Conservation (phyloP, 1,140 invertebrate species). For the Heliothis virescens region DNA sequence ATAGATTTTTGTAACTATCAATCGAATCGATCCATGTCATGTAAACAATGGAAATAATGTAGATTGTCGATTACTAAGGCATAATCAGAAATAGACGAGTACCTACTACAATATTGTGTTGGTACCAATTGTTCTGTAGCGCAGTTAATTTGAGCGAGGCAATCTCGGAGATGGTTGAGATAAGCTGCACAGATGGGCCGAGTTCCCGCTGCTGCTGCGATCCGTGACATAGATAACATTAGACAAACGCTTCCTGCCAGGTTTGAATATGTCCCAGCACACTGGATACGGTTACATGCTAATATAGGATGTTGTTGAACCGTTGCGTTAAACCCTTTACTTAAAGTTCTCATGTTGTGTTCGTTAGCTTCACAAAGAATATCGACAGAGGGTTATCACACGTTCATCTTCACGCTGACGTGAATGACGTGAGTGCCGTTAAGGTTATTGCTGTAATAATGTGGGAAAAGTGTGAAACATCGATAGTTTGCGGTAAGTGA, state of each 20-base stretch:
- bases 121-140: conserved; percentile 55
- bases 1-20: conserved; percentile 55
- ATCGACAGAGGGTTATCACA: conserved; percentile 47
- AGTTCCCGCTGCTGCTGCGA: conserved; percentile 60
- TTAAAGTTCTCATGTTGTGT: conserved; percentile 20
- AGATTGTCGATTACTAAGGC: conserved; percentile 55
- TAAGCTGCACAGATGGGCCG: conserved; percentile 58
- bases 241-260: conserved; percentile 61
- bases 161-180: conserved; percentile 62
- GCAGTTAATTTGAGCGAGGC: conserved; percentile 65
- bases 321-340: conserved; percentile 43
- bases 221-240: conserved; percentile 68
- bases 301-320: conserved; percentile 28
- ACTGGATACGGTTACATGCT: conserved; percentile 42
- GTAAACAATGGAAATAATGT: conserved; percentile 62
- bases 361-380: conserved; percentile 41
- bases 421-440: conserved; percentile 63
- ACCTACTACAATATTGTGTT: conserved; percentile 52
- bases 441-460: conserved; percentile 61
- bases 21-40: conserved; percentile 57
- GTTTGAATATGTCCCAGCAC: conserved; percentile 44
- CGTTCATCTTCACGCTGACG: conserved; percentile 44
- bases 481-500: conserved; percentile 71
- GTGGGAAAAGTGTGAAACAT: conserved; percentile 75
- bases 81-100: conserved; percentile 49